Percentiles rank a stretch among this genome's conserved stretches.
phyloP scores from a whole-genome alignment of 2,888 invertebrate species.

The Proisotoma minuta region DNA sequence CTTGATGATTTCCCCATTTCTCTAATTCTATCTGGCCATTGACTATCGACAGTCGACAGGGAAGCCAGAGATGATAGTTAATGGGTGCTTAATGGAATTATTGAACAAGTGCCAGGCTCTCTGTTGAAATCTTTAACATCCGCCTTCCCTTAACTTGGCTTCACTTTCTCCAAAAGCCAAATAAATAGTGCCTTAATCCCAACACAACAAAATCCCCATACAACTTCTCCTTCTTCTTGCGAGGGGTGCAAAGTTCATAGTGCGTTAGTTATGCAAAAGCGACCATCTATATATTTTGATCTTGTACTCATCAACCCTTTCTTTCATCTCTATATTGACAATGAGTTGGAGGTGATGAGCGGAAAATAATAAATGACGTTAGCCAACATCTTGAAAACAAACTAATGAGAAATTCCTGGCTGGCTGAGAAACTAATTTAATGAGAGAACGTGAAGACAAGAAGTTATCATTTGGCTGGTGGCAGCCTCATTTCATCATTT shows the following conservation, averaged over 20 bases:
- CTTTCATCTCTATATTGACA: too few species aligned
- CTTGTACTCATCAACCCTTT: too few species aligned
- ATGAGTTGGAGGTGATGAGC: too few species aligned
- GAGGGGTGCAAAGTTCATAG: too few species aligned
- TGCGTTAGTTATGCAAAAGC: too few species aligned
- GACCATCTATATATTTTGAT: too few species aligned
- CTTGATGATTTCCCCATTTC: constrained; percentile 7
- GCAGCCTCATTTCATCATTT: too few species aligned
- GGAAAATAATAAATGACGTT: not conserved
- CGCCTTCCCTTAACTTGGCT: not conserved
- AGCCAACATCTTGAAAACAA: not conserved
- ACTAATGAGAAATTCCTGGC: not conserved
- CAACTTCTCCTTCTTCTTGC: too few species aligned
- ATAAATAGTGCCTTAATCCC: not conserved
- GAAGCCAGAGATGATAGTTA: constrained; percentile 11
- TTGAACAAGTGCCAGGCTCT: constrained; percentile 32
- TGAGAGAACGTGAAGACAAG: too few species aligned
- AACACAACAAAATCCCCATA: not conserved
- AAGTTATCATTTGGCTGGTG: too few species aligned
- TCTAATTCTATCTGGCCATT: not conserved
- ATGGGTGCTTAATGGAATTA: constrained; percentile 40
- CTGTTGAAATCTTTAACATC: not conserved
- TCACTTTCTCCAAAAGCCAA: not conserved
- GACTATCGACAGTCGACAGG: not conserved
- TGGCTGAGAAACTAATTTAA: too few species aligned